A percentile compares a stretch with the other conserved stretches of the same genome.
Evolutionary conservation across 2,113 vertebrate genomes (phyloP).

Genomic region (Gymnobelideus leadbeateri): DNA sequence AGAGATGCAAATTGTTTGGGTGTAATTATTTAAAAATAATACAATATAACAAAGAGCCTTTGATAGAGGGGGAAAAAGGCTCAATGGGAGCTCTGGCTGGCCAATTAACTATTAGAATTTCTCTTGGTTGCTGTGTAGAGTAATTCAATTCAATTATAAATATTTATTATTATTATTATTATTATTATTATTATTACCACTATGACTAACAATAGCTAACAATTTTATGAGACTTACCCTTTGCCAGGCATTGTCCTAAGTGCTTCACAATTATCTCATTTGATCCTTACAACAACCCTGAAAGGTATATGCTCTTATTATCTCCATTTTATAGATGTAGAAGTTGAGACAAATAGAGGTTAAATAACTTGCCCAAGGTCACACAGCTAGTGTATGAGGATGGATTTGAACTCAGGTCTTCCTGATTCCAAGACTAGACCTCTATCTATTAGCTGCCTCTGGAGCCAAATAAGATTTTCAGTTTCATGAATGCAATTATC

Average conservation of each 20-base stretch:
- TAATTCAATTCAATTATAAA: neutral
- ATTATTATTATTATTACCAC: neutral
- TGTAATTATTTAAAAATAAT: too few species aligned
- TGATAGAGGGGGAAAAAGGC: too few species aligned
- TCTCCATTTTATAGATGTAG: neutral
- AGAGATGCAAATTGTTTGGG: too few species aligned
- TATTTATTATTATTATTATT: neutral
- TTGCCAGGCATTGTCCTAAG: neutral
- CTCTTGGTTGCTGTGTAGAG: too few species aligned
- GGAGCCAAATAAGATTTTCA: too few species aligned
- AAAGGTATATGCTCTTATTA: neutral
- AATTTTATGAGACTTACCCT: neutral
- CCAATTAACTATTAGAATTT: too few species aligned
- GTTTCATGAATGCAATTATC: too few species aligned
- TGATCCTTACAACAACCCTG: constrained; percentile 17
- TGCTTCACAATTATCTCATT: constrained; percentile 21
- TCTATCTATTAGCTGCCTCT: neutral
- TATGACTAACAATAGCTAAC: neutral
- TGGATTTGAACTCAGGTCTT: neutral
- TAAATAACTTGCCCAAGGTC: neutral
- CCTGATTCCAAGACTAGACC: neutral
- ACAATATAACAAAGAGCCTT: neutral
- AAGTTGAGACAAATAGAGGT: neutral
- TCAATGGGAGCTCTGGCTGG: too few species aligned
- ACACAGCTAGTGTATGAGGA: neutral